phyloP scores from a whole-genome alignment of 1,140 invertebrate genomes.

The Drosophila trapezifrons region DNA sequence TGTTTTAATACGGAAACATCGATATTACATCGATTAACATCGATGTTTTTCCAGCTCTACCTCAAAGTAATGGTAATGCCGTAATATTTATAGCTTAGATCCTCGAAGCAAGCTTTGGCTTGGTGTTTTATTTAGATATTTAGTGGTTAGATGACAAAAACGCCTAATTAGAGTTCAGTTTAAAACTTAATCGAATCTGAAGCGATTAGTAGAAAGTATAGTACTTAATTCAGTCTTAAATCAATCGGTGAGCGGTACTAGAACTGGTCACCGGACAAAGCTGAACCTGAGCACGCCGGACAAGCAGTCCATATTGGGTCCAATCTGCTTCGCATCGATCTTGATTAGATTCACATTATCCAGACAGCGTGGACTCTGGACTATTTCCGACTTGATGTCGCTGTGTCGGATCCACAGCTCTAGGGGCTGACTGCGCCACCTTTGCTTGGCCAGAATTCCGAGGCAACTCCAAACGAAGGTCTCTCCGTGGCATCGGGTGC shows the following conservation, averaged over 20 bases:
- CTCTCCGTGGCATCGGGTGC: slow-evolving; percentile 54
- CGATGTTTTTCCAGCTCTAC: too few species aligned
- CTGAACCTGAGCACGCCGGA: slow-evolving; percentile 73
- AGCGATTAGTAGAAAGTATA: neutral
- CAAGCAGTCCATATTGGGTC: slow-evolving; percentile 39
- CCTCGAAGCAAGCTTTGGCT: neutral
- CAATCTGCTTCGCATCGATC: slow-evolving; percentile 53
- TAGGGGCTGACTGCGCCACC: slow-evolving; percentile 58
- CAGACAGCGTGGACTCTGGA: slow-evolving; percentile 51
- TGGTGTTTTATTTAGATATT: slow-evolving; percentile 7
- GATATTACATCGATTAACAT: too few species aligned
- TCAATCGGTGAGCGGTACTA: neutral
- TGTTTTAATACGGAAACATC: too few species aligned
- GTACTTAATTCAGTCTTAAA: slow-evolving; percentile 16
- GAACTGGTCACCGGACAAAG: slow-evolving; percentile 45
- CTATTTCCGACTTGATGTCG: slow-evolving; percentile 54
- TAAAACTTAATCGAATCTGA: slow-evolving; percentile 18
- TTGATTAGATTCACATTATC: slow-evolving; percentile 46
- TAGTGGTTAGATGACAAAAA: neutral
- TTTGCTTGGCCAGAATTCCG: slow-evolving; percentile 55
- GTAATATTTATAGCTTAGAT: neutral
- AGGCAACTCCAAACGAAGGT: slow-evolving; percentile 57
- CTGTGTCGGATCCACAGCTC: slow-evolving; percentile 67
- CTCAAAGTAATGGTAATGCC: neutral
- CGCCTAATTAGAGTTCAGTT: slow-evolving; percentile 22